Base-by-base conservation (phyloP, 2,888 invertebrate genomes). In the Allacma fusca region DNA sequence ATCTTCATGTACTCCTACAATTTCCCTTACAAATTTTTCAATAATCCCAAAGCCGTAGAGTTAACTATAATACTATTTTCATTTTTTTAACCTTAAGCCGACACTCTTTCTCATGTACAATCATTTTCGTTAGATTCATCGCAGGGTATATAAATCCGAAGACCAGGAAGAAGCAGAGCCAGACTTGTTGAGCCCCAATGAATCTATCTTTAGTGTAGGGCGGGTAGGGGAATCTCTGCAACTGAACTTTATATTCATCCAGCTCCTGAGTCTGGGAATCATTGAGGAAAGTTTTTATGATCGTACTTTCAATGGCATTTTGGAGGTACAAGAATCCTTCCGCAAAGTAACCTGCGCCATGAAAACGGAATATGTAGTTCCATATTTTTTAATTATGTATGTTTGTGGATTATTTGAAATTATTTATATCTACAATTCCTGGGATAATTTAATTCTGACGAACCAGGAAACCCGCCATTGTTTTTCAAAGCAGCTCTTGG, bases 1-100 rank as follows among this genome's bases (percentile, higher is more conserved):
- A 96, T 94, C 88, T 94, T 95, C 94, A 96, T 93, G 0, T 94
- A 91, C 89, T 96, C 95, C 92, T 34, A 34, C 34, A 34, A 34
- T 7, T 7, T 34, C 4, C 5, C 34, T 7, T 34, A 34, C 4
- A 34, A 34, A 34, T 9, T 34, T n/a, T n/a, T n/a, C n/a, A 62
- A 21, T 62, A 62, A 62, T 21, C 12, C 16, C 21, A 44, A 44
- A 44, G 44, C 9, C 57, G 19, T 57, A 23, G 9, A n/a, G 19
- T 67, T 44, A 24, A 69, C 44, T 7, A 59, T 82, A 85, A n/a
- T n/a, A n/a, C n/a, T n/a, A n/a, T n/a, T n/a, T n/a, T n/a, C n/a
- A n/a, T n/a, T n/a, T n/a, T n/a, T n/a, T n/a, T n/a, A n/a, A 92
- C 93, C 89, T 93, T 93, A 12, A 93, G 86, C 84, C 92, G 91